Base-by-base conservation (phyloP, 2,113 vertebrate genomes). In the Electrona antarctica region DNA sequence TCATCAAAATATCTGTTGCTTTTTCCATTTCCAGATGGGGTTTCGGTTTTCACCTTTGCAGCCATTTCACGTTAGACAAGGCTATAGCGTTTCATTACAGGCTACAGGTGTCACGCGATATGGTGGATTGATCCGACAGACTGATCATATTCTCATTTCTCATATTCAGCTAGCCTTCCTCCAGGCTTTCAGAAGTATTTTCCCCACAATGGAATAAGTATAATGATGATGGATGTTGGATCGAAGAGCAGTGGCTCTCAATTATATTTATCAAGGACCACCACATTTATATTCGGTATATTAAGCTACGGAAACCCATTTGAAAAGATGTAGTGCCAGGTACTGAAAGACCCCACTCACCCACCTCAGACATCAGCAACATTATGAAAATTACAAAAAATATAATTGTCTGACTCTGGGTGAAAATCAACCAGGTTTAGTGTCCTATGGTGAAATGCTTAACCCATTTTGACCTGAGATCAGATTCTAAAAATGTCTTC, bases 11-110 rank as follows among this genome's bases (percentile, higher is more conserved):
- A 41, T 41, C 33, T 4, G 33, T 41, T 2, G 10, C 13, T 47
- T 8, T 60, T 52, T 58, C 51, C 48, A 0, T 45, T 45, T 41
- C 8, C 7, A 3, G 7, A 47, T 49, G 2, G 21, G 21, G 12
- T 21, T 67, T 68, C 0, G 52, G 50, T 65, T 71, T 73, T 52
- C 50, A 71, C 33, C 33, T 61, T 33, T n/a, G 33, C 4, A 12
- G 13, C 33, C 7, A 7, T 5, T 69, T 55, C 28, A 71, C 33
- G 33, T 67, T 59, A 46, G n/a, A 48, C 28, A 45, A 54, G 14
- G 4, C 7, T 60, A n/a, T n/a, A n/a, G 29, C 41, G 59, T 70
- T 69, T 41, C 57, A 15, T 48, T 1, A 0, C 13, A 41, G 57
- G 10, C 67, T 61, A 1, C 45, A 64, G 12, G 14, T 28, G 51